Conservation (phyloP, 2,797 vertebrate species). For the Acropternis orthonyx region DNA sequence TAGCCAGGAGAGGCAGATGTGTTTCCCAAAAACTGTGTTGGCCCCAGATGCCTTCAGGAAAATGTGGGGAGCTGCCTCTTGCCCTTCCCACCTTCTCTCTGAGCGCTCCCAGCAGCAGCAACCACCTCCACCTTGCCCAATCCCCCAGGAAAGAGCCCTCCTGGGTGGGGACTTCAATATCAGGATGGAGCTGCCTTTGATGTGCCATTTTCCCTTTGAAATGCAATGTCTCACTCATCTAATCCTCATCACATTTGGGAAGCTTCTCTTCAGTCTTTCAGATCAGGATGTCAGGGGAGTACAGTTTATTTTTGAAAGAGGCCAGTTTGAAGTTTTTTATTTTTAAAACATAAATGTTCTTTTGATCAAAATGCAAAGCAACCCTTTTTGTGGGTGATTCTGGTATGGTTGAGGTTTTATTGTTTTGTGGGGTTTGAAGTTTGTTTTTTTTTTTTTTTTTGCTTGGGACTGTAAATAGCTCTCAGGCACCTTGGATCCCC, state of each 20-base stretch:
- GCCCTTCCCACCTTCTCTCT: background rate
- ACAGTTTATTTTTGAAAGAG: slow-evolving; percentile 34
- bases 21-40: background rate
- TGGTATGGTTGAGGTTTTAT: background rate
- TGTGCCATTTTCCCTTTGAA: slow-evolving; percentile 57
- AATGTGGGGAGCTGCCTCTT: background rate
- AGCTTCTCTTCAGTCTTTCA: slow-evolving; percentile 26
- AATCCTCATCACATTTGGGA: slow-evolving; percentile 49
- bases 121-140: background rate
- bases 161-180: slow-evolving; percentile 28
- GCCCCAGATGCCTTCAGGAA: background rate
- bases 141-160: slow-evolving; percentile 38
- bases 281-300: slow-evolving; percentile 1
- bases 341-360: slow-evolving; percentile 3
- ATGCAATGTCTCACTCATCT: slow-evolving; percentile 47
- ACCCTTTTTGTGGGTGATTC: background rate
- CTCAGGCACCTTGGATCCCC: background rate
- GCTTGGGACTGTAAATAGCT: background rate
- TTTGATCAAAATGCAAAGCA: background rate
- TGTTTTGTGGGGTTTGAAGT: background rate
- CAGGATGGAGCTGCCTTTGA: slow-evolving; percentile 4
- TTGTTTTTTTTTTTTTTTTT: background rate
- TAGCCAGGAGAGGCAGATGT: accelerated
- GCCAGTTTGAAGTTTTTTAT: slow-evolving; percentile 4
- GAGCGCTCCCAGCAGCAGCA: background rate